Evolutionary conservation across 2,888 invertebrate genomes (phyloP).

Genomic region (Atethmia centrago): DNA sequence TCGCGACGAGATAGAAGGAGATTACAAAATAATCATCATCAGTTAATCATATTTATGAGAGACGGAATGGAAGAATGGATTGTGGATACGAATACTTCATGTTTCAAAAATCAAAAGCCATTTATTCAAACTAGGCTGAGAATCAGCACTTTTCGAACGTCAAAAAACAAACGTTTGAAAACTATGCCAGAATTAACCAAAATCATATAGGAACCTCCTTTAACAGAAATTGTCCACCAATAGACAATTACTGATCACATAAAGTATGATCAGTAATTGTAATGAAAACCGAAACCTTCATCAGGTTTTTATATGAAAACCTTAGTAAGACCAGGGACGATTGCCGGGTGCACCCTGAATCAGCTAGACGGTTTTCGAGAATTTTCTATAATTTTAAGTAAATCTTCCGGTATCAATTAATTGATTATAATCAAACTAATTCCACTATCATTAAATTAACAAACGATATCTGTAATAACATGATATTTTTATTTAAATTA

Average conservation of each 20-base stretch:
- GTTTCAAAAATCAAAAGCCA: too few relatives aligned
- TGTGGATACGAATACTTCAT: not conserved
- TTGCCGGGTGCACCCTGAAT: not conserved
- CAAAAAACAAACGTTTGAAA: too few relatives aligned
- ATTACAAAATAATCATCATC: not conserved
- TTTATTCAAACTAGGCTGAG: too few relatives aligned
- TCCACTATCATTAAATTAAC: slow-evolving; percentile 20
- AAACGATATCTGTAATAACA: slow-evolving; percentile 21
- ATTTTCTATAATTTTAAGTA: not conserved
- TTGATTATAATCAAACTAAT: slow-evolving; percentile 32
- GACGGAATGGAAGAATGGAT: not conserved
- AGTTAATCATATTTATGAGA: not conserved
- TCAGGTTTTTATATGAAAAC: not conserved
- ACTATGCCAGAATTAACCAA: not conserved
- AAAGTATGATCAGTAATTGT: too few relatives aligned
- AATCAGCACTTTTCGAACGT: too few relatives aligned
- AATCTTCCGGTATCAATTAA: slow-evolving; percentile 16
- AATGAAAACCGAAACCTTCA: too few relatives aligned
- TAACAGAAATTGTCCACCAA: too few relatives aligned
- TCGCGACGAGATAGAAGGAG: not conserved
- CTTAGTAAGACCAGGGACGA: not conserved
- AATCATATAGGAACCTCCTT: too few relatives aligned
- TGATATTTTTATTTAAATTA: slow-evolving; percentile 33
- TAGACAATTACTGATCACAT: too few relatives aligned
- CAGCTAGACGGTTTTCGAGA: not conserved